Conservation (phyloP, 2,797 vertebrate genomes). For the Micromesistius poutassou region DNA sequence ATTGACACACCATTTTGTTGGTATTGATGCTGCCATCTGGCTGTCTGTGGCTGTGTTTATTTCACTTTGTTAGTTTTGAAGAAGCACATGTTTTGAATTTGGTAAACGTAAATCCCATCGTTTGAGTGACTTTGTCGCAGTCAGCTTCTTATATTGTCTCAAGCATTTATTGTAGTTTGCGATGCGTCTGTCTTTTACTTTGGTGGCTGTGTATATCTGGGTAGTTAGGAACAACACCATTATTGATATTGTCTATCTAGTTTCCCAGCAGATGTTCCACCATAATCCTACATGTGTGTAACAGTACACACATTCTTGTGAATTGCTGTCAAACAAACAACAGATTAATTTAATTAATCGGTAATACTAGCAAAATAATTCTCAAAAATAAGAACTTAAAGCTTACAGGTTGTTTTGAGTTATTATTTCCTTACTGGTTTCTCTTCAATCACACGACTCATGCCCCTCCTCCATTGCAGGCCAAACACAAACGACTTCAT, state of each 20-base stretch:
- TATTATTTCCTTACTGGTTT: background rate
- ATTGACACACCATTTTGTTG: too few species aligned
- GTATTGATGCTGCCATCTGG: too few species aligned
- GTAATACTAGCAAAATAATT: too few species aligned
- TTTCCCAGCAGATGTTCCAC: background rate
- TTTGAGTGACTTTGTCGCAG: background rate
- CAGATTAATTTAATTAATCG: too few species aligned
- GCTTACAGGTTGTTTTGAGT: background rate
- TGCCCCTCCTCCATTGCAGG: too few species aligned
- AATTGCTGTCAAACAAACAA: background rate
- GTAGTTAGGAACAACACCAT: background rate
- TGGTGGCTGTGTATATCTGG: background rate
- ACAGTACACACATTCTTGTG: background rate
- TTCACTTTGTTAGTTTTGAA: background rate
- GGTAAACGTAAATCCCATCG: background rate
- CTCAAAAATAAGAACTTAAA: too few species aligned
- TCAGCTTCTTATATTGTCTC: background rate
- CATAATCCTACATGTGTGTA: background rate
- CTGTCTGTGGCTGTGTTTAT: background rate
- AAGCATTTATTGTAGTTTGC: background rate
- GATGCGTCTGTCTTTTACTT: background rate
- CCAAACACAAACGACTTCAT: background rate
- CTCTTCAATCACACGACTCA: background rate
- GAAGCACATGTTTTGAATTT: background rate
- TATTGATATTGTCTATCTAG: background rate